Evolutionary conservation across 2,797 vertebrate genomes (phyloP).

Genomic region (Tachyglossus aculeatus): DNA sequence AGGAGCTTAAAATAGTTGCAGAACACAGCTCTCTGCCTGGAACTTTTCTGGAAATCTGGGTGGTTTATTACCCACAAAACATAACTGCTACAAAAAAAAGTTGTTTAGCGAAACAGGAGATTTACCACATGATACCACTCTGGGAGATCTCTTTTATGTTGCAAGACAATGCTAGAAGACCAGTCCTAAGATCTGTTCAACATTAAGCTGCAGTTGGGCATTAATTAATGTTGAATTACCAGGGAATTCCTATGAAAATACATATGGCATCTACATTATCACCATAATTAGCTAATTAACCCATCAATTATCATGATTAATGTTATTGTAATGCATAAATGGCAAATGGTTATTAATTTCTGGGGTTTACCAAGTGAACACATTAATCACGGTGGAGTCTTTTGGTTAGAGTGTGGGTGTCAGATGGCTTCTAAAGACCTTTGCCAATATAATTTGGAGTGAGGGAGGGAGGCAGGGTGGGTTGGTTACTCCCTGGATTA

Average conservation of each 20-base stretch:
- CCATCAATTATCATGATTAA: constrained; percentile 76
- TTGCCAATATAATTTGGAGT: no score
- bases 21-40: neutral
- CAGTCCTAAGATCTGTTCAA: neutral
- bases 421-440: constrained; percentile 61
- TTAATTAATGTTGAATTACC: constrained; percentile 61
- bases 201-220: constrained; percentile 26
- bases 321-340: constrained; percentile 73
- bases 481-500: no score
- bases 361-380: constrained; percentile 66
- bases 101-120: neutral
- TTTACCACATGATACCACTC: neutral
- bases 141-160: constrained; percentile 17
- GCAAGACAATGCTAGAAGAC: constrained; percentile 31
- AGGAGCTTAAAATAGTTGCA: neutral
- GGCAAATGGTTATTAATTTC: constrained; percentile 74
- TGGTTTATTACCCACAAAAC: neutral
- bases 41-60: neutral
- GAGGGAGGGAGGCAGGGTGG: no score
- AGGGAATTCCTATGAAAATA: constrained; percentile 68
- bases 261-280: constrained; percentile 50
- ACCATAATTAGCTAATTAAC: constrained; percentile 75
- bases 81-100: neutral
- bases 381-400: constrained; percentile 69
- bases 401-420: constrained; percentile 42